Base-by-base conservation (phyloP, 2,888 invertebrate genomes). In the Pantelozetes paolii region DNA sequence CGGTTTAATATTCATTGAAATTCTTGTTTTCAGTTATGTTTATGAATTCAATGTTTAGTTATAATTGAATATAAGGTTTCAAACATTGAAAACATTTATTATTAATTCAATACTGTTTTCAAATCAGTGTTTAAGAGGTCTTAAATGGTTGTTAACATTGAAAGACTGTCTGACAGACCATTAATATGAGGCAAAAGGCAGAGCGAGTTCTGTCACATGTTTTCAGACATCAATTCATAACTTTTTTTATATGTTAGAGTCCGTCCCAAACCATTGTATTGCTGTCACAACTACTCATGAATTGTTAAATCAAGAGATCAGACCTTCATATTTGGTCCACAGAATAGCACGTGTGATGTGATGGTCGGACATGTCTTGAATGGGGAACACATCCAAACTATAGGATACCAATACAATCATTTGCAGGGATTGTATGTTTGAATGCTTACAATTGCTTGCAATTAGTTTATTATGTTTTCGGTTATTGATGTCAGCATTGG, bases 241-340 rank as follows among this genome's bases (percentile, higher is more conserved):
- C 6, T 6, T 50, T 50, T 36, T 11, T 62, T 62, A 32, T 30
- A 8, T 32, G 32, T 62, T 23, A 11, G 1, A 20, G 18, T n/a
- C 18, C 32, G 30, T 62, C 62, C 62, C 30, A 62, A 30, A 2
- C 20, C 62, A 32, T 62, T 62, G 62, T 62, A 1, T 62, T 20
- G 32, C 62, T 62, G 62, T 62, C 62, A 62, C 2, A 20, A 13
- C 30, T 18, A 1, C 23, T 26, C 30, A 13, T 32, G n/a, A 13
- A 20, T 8, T n/a, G 62, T 62, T 62, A 62, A 62, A 62, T 62
- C 62, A 62, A 62, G 62, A 62, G n/a, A n/a, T 62, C 32, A 18
- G 32, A 59, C 28, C 18, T 15, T 32, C 28, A 62, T 62, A 62
- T 62, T 26, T 32, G 5, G 30, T 6, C 62, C 28, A 6, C 30